Conservation (phyloP, 2,888 invertebrate genomes). For the Notodromas monacha region DNA sequence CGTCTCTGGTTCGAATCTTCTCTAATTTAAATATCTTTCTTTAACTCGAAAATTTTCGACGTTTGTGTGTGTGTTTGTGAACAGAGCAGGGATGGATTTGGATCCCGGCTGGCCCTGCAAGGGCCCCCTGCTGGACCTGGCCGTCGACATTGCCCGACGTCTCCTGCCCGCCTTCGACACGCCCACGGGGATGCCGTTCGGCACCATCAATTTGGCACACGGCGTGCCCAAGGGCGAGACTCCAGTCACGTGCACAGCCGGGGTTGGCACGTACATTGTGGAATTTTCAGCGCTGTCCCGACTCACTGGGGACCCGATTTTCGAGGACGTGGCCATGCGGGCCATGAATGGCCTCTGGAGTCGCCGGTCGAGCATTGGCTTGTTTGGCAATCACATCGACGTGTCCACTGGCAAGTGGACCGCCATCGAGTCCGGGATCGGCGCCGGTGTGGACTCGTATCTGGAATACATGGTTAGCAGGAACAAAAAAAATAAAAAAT, state of each 20-base stretch:
- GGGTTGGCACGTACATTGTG: conserved; percentile 79
- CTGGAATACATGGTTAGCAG: conserved; percentile 91
- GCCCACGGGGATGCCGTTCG: conserved; percentile 69
- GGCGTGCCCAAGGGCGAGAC: conserved; percentile 87
- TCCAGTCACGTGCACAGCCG: conserved; percentile 83
- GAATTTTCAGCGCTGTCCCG: conserved; percentile 82
- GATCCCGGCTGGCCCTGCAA: conserved; percentile 93
- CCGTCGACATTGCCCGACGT: conserved; percentile 72
- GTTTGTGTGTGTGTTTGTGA: too few relatives aligned
- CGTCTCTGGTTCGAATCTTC: too few relatives aligned
- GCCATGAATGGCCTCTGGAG: conserved; percentile 62
- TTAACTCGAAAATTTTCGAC: neutral
- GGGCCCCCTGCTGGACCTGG: conserved; percentile 63
- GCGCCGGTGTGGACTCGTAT: conserved; percentile 81
- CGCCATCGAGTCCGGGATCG: conserved; percentile 86
- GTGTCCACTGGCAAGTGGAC: conserved; percentile 83
- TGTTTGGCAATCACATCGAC: conserved; percentile 89
- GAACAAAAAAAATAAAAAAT: too few relatives aligned
- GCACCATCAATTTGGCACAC: conserved; percentile 44
- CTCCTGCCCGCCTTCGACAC: conserved; percentile 66
- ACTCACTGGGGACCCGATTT: conserved; percentile 33
- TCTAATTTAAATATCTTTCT: conserved; percentile 7
- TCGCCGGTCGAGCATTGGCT: conserved; percentile 46
- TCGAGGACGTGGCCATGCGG: conserved; percentile 44
- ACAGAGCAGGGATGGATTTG: conserved; percentile 35